Conservation (phyloP, 2,797 vertebrate genomes). For the Poliocrania exsul region DNA sequence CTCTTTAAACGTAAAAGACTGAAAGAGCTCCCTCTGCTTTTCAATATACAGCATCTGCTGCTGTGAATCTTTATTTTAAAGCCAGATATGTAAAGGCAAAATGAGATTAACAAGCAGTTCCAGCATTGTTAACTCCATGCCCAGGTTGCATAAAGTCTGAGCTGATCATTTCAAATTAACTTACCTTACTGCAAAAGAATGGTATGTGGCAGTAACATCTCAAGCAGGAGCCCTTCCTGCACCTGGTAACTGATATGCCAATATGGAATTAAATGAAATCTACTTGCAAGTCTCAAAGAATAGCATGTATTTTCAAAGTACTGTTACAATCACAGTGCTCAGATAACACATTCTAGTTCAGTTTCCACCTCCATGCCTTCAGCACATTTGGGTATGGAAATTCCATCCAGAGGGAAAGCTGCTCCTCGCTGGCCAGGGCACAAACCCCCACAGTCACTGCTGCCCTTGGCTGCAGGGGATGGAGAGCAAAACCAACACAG, state of each 20-base stretch:
- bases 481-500: neutral
- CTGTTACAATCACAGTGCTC: neutral
- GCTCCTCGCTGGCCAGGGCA: neutral
- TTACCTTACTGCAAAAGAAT: neutral
- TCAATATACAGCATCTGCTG: neutral
- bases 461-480: neutral
- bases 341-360: neutral
- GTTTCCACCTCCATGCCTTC: neutral
- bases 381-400: neutral
- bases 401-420: neutral
- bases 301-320: neutral
- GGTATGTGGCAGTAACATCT: neutral
- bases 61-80: neutral
- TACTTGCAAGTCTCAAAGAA: neutral
- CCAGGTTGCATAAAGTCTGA: neutral
- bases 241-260: neutral
- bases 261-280: neutral
- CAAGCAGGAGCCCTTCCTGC: neutral
- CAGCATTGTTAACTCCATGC: neutral
- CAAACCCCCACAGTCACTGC: neutral
- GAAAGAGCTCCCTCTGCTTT: constrained; percentile 16
- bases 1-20: neutral
- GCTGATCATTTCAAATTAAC: neutral
- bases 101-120: neutral
- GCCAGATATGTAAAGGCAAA: neutral